Conservation (phyloP, 2,888 invertebrate species). For the Byasa hedistus region DNA sequence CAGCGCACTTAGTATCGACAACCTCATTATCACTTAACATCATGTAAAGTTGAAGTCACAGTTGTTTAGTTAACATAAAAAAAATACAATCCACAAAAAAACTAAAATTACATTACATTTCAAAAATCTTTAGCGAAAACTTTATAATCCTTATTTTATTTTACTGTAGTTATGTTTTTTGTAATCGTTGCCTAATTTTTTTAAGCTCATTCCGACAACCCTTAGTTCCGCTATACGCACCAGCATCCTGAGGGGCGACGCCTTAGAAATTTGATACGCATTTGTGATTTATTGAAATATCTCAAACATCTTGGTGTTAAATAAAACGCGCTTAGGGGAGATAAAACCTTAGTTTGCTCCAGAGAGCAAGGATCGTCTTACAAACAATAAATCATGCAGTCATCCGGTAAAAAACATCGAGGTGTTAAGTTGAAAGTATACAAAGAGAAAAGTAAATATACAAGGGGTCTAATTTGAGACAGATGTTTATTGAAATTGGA, state of each 20-base stretch:
- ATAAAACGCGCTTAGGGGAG: slow-evolving; percentile 71
- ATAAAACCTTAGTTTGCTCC: slow-evolving; percentile 62
- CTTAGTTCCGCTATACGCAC: slow-evolving; percentile 46
- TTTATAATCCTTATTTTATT: too few species aligned
- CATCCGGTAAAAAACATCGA: slow-evolving; percentile 63
- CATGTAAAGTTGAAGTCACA: background rate
- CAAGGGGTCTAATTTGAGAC: slow-evolving; percentile 29
- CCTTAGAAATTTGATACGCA: slow-evolving; percentile 73
- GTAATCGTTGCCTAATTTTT: background rate
- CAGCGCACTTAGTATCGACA: background rate
- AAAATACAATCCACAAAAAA: too few species aligned
- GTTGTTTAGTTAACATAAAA: too few species aligned
- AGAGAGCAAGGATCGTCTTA: slow-evolving; percentile 59
- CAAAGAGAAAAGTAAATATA: slow-evolving; percentile 31
- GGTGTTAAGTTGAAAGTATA: slow-evolving; percentile 59
- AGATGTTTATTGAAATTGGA: slow-evolving; percentile 25
- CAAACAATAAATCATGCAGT: slow-evolving; percentile 70
- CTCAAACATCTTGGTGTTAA: slow-evolving; percentile 67
- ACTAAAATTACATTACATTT: too few species aligned
- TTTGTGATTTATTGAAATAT: slow-evolving; percentile 77
- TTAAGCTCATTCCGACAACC: slow-evolving; percentile 53
- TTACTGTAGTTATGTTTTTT: too few species aligned
- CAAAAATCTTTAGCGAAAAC: too few species aligned
- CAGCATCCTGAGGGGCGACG: slow-evolving; percentile 50
- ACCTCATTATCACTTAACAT: background rate